phyloP scores from a whole-genome alignment of 64 coral and sea anemone genomes.

The Actinia equina region DNA sequence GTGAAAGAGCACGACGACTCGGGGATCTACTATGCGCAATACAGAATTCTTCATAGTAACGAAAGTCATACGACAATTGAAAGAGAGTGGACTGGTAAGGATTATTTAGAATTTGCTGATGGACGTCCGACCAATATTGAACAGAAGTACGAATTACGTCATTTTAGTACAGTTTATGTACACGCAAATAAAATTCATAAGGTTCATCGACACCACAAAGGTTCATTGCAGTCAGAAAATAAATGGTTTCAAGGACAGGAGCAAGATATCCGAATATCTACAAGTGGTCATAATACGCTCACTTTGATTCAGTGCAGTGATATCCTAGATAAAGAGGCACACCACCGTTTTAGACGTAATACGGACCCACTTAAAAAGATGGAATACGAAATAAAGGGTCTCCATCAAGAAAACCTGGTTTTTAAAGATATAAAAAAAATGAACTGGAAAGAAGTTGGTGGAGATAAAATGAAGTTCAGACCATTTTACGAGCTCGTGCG shows the following conservation, averaged over 20 bases:
- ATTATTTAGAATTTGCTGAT: slow-evolving; percentile 68
- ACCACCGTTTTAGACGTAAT: not conserved
- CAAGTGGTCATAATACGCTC: slow-evolving; percentile 54
- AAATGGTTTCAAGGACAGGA: slow-evolving; percentile 26
- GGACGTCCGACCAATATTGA: slow-evolving; percentile 44
- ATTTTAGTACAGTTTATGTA: slow-evolving; percentile 25
- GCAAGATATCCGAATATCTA: slow-evolving; percentile 61
- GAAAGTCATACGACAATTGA: slow-evolving; percentile 37
- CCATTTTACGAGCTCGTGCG: slow-evolving; percentile 76
- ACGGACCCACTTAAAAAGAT: not conserved
- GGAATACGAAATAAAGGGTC: not conserved
- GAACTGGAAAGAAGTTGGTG: slow-evolving; percentile 69
- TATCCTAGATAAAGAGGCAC: not conserved
- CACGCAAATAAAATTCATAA: slow-evolving; percentile 16
- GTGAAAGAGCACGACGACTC: slow-evolving; percentile 81
- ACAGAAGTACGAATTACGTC: slow-evolving; percentile 47
- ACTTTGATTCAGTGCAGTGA: slow-evolving; percentile 31
- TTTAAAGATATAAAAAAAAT: slow-evolving; percentile 69
- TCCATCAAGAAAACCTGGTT: slow-evolving; percentile 33
- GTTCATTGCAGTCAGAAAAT: slow-evolving; percentile 2
- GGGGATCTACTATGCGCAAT: slow-evolving; percentile 53
- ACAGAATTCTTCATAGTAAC: slow-evolving; percentile 34
- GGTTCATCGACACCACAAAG: slow-evolving; percentile 30
- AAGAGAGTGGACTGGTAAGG: slow-evolving; percentile 65
- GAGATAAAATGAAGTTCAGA: slow-evolving; percentile 49